A percentile compares a stretch with the other conserved stretches of the same genome.
phyloP scores from a whole-genome alignment of 2,888 invertebrate species.

The Rugalucina vietnamica region DNA sequence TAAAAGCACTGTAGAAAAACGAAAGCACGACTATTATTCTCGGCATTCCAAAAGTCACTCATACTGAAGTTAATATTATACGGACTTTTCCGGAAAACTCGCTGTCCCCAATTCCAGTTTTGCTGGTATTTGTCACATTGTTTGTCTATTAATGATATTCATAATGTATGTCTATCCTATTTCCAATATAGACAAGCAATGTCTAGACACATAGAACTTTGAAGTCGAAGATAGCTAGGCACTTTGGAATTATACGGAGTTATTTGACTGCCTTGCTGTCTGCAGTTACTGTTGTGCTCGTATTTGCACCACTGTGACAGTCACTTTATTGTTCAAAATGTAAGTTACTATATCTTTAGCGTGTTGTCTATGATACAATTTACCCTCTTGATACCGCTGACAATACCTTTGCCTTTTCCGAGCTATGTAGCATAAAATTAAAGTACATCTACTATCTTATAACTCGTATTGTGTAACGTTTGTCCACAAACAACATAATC shows the following conservation, averaged over 20 bases:
- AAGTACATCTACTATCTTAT: neutral
- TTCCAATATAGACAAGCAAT: neutral
- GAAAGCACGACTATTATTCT: too few relatives aligned
- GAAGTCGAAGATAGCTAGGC: neutral
- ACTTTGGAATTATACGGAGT: neutral
- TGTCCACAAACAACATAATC: neutral
- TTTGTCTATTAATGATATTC: neutral
- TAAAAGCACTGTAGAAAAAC: too few relatives aligned
- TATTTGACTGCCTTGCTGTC: neutral
- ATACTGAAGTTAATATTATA: too few relatives aligned
- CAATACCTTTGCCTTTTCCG: neutral
- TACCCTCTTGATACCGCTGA: too few relatives aligned
- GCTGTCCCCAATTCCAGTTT: too few relatives aligned
- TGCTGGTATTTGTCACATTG: too few relatives aligned
- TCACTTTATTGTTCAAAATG: too few relatives aligned
- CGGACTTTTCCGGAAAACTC: too few relatives aligned
- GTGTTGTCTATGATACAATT: too few relatives aligned
- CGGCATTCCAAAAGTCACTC: too few relatives aligned
- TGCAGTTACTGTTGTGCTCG: neutral
- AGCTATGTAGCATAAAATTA: neutral
- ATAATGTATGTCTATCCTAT: neutral
- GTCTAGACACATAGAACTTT: neutral
- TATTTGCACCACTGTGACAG: too few relatives aligned
- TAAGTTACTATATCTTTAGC: too few relatives aligned
- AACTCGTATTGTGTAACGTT: neutral